Conservation (phyloP, 30 jellyfish, hydroid and myxozoan genomes). For the Clytia hemisphaerica region DNA sequence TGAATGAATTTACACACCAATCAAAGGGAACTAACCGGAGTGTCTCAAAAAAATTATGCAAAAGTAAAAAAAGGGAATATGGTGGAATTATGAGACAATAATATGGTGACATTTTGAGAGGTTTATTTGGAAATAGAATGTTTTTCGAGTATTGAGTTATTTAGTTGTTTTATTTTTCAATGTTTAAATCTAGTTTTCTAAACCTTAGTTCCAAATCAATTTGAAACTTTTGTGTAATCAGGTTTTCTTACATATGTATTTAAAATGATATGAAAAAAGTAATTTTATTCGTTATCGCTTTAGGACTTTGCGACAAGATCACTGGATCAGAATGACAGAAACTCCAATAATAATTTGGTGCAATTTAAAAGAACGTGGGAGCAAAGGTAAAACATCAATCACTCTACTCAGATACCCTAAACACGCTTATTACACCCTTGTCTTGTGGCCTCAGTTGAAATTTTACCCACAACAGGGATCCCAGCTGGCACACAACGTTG, state of each 20-base stretch:
- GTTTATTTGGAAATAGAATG: neutral
- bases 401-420: too few relatives aligned
- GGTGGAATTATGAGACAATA: too few relatives aligned
- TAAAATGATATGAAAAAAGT: neutral
- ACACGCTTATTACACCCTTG: too few relatives aligned
- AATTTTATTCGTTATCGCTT: neutral
- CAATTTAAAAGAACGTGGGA: conserved; percentile 50
- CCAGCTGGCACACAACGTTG: too few relatives aligned
- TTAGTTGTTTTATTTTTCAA: neutral
- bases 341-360: conserved; percentile 1
- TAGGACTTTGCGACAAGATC: conserved; percentile 73
- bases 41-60: too few relatives aligned
- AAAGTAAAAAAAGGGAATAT: too few relatives aligned
- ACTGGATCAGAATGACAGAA: neutral
- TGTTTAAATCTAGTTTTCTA: neutral
- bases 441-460: too few relatives aligned
- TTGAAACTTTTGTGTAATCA: neutral
- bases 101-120: too few relatives aligned
- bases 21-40: too few relatives aligned
- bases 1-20: too few relatives aligned
- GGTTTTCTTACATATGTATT: neutral
- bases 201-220: neutral
- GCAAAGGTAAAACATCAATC: conserved; percentile 18
- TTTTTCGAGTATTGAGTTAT: neutral
- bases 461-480: too few relatives aligned